These are phyloP conservation scores for Phocides pigmalion DNA, from an alignment of 1,140 invertebrate species.

Conservation along the genomic window DNA sequence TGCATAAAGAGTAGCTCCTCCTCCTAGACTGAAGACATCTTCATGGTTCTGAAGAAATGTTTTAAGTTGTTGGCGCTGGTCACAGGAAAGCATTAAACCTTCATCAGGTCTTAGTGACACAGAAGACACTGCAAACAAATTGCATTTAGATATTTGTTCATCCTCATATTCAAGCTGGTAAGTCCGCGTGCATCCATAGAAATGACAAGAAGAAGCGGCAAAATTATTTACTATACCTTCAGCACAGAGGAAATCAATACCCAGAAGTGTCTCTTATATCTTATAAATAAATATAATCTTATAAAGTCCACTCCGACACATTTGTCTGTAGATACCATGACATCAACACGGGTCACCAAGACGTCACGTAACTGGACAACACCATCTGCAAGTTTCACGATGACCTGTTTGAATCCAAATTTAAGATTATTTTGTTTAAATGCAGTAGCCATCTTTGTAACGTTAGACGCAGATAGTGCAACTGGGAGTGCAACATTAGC, in stretches of 20 bases:
- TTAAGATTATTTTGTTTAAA: constrained; percentile 19
- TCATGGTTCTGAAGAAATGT: neutral
- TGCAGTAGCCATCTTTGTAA: neutral
- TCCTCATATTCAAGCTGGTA: constrained; percentile 23
- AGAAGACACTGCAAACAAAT: neutral
- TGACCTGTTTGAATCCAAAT: neutral
- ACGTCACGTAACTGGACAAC: constrained; percentile 5
- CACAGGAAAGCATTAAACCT: neutral
- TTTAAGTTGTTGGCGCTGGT: neutral
- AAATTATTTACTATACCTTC: constrained; percentile 32
- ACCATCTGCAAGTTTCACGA: constrained; percentile 13
- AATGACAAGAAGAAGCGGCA: constrained; percentile 22
- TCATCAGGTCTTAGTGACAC: constrained; percentile 7
- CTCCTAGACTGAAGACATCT: constrained; percentile 35
- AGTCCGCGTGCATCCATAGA: neutral
- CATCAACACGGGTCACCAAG: constrained; percentile 1
- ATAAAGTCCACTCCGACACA: constrained; percentile 21
- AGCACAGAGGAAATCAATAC: constrained; percentile 36
- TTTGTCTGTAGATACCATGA: constrained; percentile 15
- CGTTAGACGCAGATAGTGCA: constrained; percentile 5
- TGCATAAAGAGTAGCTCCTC: constrained; percentile 34
- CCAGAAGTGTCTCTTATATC: constrained; percentile 39
- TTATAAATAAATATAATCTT: no score
- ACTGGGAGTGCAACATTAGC: neutral
- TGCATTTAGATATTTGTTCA: neutral